These are phyloP conservation scores for Lasiommata megera DNA, from an alignment of 2,888 invertebrate genomes.

Conservation along the genomic window DNA sequence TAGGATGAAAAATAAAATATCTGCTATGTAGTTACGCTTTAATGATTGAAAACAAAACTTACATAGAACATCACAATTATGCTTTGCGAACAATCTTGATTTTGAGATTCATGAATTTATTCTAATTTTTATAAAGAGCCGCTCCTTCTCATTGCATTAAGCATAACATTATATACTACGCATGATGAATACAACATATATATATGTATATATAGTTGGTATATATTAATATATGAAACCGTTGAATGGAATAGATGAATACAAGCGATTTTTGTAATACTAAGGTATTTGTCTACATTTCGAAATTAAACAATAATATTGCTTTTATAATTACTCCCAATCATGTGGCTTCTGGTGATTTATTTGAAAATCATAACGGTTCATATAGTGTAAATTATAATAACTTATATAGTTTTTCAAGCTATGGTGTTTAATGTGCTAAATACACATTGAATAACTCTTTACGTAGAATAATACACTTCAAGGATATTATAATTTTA, in stretches of 20 bases:
- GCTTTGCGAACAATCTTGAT: conserved; percentile 77
- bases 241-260: neutral
- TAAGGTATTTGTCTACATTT: no score
- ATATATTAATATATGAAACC: neutral
- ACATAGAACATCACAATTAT: conserved; percentile 81
- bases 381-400: neutral
- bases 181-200: neutral
- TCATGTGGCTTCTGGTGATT: neutral
- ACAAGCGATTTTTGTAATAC: neutral
- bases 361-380: neutral
- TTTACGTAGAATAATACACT: conserved; percentile 25
- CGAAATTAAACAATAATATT: neutral
- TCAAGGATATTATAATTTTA: conserved; percentile 24
- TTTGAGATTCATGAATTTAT: conserved; percentile 36
- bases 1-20: conserved; percentile 39
- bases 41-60: conserved; percentile 77
- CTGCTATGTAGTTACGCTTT: conserved; percentile 65
- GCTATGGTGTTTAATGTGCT: conserved; percentile 24
- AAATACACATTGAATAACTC: conserved; percentile 20
- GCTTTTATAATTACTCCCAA: no score
- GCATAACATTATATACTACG: conserved; percentile 16
- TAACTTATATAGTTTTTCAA: conserved; percentile 15
- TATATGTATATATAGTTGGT: neutral
- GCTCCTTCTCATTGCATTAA: conserved; percentile 14
- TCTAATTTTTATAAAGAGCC: conserved; percentile 13